Evolutionary conservation across 1,140 invertebrate genomes (phyloP).

Genomic region (Aphaenogaster ashmeadi): DNA sequence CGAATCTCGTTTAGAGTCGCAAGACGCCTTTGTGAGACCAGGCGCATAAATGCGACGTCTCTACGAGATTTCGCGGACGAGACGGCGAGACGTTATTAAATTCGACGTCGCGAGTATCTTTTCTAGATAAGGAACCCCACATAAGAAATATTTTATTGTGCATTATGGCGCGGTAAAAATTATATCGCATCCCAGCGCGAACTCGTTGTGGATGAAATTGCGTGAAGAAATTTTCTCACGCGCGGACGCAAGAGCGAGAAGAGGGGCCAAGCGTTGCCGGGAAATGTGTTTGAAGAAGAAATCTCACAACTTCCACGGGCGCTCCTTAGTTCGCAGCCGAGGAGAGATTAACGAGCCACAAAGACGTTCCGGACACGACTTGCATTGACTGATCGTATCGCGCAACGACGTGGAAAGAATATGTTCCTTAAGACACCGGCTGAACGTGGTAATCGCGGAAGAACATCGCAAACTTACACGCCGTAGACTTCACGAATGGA

Average conservation of each 20-base stretch:
- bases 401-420: slow-evolving; percentile 39
- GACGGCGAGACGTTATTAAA: slow-evolving; percentile 58
- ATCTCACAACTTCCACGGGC: background rate
- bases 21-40: slow-evolving; percentile 43
- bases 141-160: slow-evolving; percentile 55
- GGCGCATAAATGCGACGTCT: slow-evolving; percentile 38
- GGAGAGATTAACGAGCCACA: slow-evolving; percentile 44
- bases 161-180: slow-evolving; percentile 40
- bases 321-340: background rate
- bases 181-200: slow-evolving; percentile 20
- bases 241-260: background rate
- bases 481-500: background rate
- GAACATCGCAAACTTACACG: background rate
- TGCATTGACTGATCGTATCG: slow-evolving; percentile 52
- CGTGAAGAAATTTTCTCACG: background rate
- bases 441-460: slow-evolving; percentile 20
- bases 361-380: slow-evolving; percentile 30
- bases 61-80: slow-evolving; percentile 20
- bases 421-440: slow-evolving; percentile 23
- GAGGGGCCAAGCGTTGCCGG: background rate
- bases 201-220: slow-evolving; percentile 28
- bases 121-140: slow-evolving; percentile 44
- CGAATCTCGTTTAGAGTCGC: slow-evolving; percentile 21
- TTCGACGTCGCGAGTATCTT: slow-evolving; percentile 44
- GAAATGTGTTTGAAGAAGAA: slow-evolving; percentile 37